Conservation (phyloP, 2,797 vertebrate species). For the Sebastes taczanowskii region DNA sequence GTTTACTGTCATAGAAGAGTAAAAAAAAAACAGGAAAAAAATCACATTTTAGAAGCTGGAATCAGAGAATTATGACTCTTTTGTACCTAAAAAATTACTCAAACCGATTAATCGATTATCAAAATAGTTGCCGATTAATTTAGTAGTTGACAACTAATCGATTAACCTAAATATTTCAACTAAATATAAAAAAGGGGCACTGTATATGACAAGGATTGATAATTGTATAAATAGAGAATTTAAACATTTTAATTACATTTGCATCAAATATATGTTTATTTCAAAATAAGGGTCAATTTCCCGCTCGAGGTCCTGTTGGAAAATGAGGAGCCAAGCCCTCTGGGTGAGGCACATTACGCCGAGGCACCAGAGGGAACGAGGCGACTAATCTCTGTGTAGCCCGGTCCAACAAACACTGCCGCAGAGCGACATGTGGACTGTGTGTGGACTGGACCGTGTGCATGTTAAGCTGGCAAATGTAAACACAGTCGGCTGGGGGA, state of each 20-base stretch:
- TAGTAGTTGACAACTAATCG: not conserved
- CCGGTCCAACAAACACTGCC: slow-evolving; percentile 53
- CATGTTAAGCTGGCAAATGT: slow-evolving; percentile 71
- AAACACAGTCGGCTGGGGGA: slow-evolving; percentile 62
- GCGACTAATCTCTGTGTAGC: slow-evolving; percentile 72
- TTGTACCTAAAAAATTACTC: not conserved
- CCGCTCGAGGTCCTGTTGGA: not conserved
- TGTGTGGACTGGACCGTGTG: slow-evolving; percentile 54
- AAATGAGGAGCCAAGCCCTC: slow-evolving; percentile 34
- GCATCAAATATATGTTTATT: not conserved
- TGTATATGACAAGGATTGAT: not conserved
- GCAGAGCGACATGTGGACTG: slow-evolving; percentile 58
- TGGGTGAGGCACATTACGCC: slow-evolving; percentile 43
- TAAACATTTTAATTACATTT: not conserved
- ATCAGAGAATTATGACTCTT: not conserved
- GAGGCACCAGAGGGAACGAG: slow-evolving; percentile 59
- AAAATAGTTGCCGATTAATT: accelerated
- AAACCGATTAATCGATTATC: not conserved
- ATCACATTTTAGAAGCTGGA: too few species aligned
- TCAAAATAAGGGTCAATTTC: slow-evolving; percentile 23
- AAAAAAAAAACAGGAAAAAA: not conserved
- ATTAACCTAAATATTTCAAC: not conserved
- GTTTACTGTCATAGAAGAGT: not conserved
- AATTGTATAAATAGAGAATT: not conserved
- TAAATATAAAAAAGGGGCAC: not conserved